phyloP scores from a whole-genome alignment of 2,797 vertebrate species.

The Numenius phaeopus region DNA sequence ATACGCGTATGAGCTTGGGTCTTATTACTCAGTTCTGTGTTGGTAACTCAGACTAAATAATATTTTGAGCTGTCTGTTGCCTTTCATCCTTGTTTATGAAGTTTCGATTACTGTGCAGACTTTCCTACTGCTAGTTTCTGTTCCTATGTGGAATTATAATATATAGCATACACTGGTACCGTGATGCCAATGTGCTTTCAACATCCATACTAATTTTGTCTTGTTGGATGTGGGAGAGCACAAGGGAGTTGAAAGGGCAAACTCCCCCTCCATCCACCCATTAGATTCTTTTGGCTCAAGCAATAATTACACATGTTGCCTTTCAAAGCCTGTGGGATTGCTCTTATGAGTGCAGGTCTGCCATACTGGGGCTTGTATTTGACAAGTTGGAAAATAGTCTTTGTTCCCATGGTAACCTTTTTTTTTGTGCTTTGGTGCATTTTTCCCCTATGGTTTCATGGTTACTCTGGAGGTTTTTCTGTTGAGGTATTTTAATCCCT shows the following conservation, averaged over 20 bases:
- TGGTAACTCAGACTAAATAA: not conserved
- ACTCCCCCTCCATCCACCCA: not conserved
- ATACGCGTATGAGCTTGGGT: not conserved
- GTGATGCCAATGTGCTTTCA: not conserved
- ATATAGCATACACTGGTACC: not conserved
- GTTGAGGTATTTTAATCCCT: conserved; percentile 56
- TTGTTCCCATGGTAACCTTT: conserved; percentile 75
- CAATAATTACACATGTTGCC: conserved; percentile 25
- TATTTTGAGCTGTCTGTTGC: not conserved
- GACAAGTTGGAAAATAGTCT: conserved; percentile 64
- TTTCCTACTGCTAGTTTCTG: not conserved
- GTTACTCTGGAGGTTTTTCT: conserved; percentile 65
- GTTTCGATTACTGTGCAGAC: not conserved
- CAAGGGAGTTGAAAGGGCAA: not conserved
- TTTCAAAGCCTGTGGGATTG: conserved; percentile 40
- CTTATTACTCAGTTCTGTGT: not conserved
- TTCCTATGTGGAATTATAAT: not conserved
- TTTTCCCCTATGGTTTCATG: conserved; percentile 61
- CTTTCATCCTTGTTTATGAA: not conserved
- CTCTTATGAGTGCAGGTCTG: conserved; percentile 57
- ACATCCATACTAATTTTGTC: not conserved
- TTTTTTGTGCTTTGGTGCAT: conserved; percentile 50
- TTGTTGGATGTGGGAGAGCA: not conserved
- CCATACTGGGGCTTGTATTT: conserved; percentile 69
- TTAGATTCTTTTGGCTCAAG: not conserved